These are phyloP conservation scores for Phylloscopus trochiloides DNA, from an alignment of 2,113 vertebrate genomes.

Conservation along the genomic window DNA sequence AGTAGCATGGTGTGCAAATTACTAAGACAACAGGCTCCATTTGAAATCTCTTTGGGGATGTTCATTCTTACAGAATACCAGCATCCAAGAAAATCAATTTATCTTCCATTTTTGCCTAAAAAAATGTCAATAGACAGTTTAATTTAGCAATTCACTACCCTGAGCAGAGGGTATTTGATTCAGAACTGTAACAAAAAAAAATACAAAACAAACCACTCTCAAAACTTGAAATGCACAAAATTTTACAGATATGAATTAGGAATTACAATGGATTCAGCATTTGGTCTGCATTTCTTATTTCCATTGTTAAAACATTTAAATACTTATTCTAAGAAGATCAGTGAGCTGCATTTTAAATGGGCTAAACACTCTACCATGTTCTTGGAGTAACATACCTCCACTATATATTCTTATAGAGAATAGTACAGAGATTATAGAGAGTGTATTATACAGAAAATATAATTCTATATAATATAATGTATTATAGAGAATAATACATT, in stretches of 20 bases:
- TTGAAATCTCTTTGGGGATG: constrained; percentile 16
- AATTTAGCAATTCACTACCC: background rate
- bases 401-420: background rate
- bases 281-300: background rate
- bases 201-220: background rate
- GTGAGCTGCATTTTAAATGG: background rate
- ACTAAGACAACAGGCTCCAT: background rate
- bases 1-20: background rate
- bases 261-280: background rate
- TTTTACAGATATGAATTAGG: background rate
- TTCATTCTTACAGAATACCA: background rate
- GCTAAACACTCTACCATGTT: background rate
- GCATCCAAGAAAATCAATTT: constrained; percentile 11
- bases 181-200: background rate
- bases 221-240: background rate
- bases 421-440: background rate
- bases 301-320: background rate
- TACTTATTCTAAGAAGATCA: background rate
- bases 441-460: background rate
- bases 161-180: background rate
- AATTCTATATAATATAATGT: background rate
- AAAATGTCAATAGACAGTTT: background rate
- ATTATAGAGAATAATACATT: background rate
- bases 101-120: background rate
- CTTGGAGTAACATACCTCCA: background rate